Evolutionary conservation across 2,888 invertebrate genomes (phyloP), one percentile per base, ranked within the genome.

Genomic region (Coenonympha glycerion): DNA sequence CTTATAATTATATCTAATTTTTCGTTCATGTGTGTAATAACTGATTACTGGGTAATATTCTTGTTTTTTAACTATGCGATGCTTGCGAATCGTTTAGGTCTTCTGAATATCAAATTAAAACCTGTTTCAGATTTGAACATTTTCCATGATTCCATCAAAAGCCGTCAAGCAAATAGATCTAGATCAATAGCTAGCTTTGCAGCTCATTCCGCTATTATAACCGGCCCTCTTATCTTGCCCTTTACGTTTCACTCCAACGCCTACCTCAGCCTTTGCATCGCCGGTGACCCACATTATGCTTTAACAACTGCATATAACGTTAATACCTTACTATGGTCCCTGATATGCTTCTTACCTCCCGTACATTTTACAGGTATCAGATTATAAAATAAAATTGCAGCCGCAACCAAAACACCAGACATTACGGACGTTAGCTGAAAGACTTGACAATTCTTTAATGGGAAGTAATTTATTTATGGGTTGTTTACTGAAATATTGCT

Each of bases 241-340:
- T 73, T 65, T 72, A 64, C 66, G 66, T 69, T 70, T 73, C 68
- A 64, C 71, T 73, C 71, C 76, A 73, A 69, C 67, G 66, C 67
- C 61, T 65, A 68, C 60, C 62, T 65, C 76, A 73, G 66, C 63
- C 59, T 64, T 67, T 63, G 69, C 74, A 72, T 65, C 70, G 67
- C 60, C 69, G 64, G 64, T 84, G 84, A 81, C 84, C 83, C 72
- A 84, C 68, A 79, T 84, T 62, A 59, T 65, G 68, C 69, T 65
- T 62, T 61, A 64, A 46, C 46, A 44, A 24, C 45, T 45, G 21
- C 31, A 31, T 33, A 15, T 39, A 13, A 31, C 42, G 33, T 42
- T 42, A 11, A 19, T 19, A 30, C 41, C 13, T 18, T 11, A 8
- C 18, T 28, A 39, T 22, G 24, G 15, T 24, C 24, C 39, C 24